A percentile compares a stretch with the other conserved stretches of the same genome.
Evolutionary conservation across 2,888 invertebrate genomes (phyloP).

Genomic region (Drosophila meridionalis): DNA sequence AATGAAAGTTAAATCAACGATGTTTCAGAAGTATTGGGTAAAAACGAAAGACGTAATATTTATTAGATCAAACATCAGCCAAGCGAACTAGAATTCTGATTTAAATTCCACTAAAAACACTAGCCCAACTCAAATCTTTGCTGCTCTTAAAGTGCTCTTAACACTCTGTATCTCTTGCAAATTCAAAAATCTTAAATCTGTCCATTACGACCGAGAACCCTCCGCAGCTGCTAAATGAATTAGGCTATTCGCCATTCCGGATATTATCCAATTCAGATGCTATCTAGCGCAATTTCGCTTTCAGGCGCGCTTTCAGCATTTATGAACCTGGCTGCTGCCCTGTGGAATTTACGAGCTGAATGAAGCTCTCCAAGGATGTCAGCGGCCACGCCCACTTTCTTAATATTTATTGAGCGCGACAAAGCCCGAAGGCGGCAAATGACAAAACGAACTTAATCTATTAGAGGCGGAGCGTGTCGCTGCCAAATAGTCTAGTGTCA

Average conservation of each 20-base stretch:
- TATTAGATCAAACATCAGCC: neutral
- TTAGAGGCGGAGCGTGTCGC: conserved; percentile 51
- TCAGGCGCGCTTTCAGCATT: conserved; percentile 20
- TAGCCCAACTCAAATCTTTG: neutral
- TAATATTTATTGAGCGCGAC: conserved; percentile 19
- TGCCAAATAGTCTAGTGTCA: conserved; percentile 64
- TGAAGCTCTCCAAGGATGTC: conserved; percentile 7
- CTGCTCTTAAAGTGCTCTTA: neutral
- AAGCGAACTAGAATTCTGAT: accelerated
- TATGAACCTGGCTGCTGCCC: conserved; percentile 29
- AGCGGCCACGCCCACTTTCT: neutral
- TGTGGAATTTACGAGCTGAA: conserved; percentile 27
- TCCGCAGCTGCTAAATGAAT: conserved; percentile 17
- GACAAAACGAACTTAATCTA: conserved; percentile 76
- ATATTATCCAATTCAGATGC: conserved; percentile 58
- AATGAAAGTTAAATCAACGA: neutral
- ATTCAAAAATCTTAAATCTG: neutral
- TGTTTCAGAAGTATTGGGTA: too few relatives aligned
- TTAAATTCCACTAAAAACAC: neutral
- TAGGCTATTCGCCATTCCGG: conserved; percentile 47
- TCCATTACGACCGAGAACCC: neutral
- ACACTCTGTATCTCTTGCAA: neutral
- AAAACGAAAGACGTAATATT: neutral
- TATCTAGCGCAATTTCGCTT: conserved; percentile 36
- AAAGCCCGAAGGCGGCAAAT: conserved; percentile 55